phyloP scores from a whole-genome alignment of 2,113 vertebrate genomes.

The Jaculus jaculus region DNA sequence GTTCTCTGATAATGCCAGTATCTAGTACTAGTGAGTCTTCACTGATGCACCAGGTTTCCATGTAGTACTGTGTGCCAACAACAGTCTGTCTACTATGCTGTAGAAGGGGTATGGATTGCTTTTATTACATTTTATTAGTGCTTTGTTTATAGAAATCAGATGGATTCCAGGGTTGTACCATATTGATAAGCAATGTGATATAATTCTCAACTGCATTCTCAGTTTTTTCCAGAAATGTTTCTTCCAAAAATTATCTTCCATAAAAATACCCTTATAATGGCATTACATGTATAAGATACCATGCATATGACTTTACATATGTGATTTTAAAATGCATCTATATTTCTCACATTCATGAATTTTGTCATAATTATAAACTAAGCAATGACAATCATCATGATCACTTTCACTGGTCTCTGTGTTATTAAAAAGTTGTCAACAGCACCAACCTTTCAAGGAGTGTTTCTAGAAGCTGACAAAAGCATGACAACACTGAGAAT shows the following conservation, averaged over 20 bases:
- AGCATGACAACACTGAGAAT: background rate
- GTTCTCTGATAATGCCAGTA: background rate
- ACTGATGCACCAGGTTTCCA: background rate
- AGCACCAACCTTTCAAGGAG: background rate
- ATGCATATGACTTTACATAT: background rate
- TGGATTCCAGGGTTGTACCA: too few species aligned
- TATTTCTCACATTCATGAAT: constrained; percentile 1
- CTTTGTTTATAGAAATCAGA: constrained; percentile 19
- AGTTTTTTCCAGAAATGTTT: constrained; percentile 7
- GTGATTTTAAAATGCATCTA: background rate
- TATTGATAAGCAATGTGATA: background rate
- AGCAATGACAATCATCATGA: constrained; percentile 11
- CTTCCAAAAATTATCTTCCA: background rate
- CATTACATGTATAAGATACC: background rate
- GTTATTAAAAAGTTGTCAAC: constrained; percentile 34
- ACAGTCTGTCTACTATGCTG: background rate
- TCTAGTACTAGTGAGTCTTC: background rate
- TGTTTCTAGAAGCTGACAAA: constrained; percentile 7
- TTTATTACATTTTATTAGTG: background rate
- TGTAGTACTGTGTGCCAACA: background rate
- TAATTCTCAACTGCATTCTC: background rate
- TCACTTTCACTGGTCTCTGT: background rate
- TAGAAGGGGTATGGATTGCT: background rate
- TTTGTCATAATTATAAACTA: background rate
- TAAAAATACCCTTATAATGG: background rate